Conservation (phyloP, 2,888 invertebrate species). For the Drosophila melanosoma region DNA sequence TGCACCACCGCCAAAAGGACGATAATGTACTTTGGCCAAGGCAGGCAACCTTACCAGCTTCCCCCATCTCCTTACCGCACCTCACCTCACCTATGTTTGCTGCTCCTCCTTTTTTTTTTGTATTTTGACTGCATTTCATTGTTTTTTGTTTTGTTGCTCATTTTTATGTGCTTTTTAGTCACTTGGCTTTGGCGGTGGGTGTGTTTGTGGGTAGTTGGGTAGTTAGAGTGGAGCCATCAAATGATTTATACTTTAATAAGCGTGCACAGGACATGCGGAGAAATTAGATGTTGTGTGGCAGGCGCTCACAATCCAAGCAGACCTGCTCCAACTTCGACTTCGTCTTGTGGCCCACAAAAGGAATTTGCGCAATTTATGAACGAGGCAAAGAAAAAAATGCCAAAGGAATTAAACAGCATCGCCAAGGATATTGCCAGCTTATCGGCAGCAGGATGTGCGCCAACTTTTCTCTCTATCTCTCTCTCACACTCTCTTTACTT, state of each 20-base stretch:
- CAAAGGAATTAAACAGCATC: constrained; percentile 73
- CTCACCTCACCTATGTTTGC: constrained; percentile 14
- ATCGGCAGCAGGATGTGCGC: constrained; percentile 45
- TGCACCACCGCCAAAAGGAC: constrained; percentile 44
- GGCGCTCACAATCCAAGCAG: constrained; percentile 4
- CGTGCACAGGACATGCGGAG: constrained; percentile 73
- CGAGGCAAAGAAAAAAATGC: constrained; percentile 56
- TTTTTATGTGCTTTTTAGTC: constrained; percentile 64
- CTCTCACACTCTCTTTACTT: not conserved
- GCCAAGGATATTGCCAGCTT: constrained; percentile 61
- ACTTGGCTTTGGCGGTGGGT: constrained; percentile 20
- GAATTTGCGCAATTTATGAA: constrained; percentile 79
- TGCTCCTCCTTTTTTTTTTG: constrained; percentile 28
- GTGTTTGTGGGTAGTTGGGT: not conserved
- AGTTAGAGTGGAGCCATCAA: constrained; percentile 40
- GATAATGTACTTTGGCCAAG: constrained; percentile 52
- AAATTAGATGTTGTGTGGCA: constrained; percentile 71
- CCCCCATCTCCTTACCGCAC: not conserved
- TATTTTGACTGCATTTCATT: constrained; percentile 23
- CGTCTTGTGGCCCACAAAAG: constrained; percentile 66
- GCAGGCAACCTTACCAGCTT: constrained; percentile 6
- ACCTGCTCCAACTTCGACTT: constrained; percentile 3
- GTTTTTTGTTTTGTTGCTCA: constrained; percentile 27
- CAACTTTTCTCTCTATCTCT: not conserved
- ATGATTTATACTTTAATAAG: constrained; percentile 80